Evolutionary conservation across 2,113 vertebrate genomes (phyloP).

Genomic region (Laticauda laticaudata): DNA sequence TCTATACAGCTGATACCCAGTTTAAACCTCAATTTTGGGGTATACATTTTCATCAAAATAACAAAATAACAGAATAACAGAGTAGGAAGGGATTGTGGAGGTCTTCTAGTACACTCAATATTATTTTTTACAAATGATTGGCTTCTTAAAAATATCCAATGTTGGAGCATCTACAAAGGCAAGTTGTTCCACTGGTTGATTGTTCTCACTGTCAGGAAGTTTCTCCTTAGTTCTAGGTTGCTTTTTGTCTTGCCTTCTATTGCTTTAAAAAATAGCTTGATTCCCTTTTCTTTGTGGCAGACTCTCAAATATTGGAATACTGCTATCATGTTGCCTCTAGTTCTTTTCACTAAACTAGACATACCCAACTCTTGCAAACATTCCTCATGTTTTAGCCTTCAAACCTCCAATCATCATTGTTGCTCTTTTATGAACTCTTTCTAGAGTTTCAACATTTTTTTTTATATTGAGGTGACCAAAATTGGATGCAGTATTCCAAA

Average conservation of each 20-base stretch:
- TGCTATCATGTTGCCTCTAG: not conserved
- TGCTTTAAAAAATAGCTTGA: not conserved
- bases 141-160: not conserved
- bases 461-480: not conserved
- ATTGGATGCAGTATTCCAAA: not conserved
- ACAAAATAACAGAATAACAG: not conserved
- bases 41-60: not conserved
- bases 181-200: not conserved
- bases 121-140: too few relatives aligned
- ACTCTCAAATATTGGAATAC: not conserved
- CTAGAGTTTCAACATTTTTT: not conserved
- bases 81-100: not conserved
- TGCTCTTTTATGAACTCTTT: not conserved
- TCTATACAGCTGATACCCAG: not conserved
- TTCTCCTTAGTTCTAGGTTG: not conserved
- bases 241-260: not conserved
- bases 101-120: not conserved
- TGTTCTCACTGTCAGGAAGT: not conserved
- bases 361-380: not conserved
- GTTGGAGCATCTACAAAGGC: not conserved
- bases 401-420: not conserved
- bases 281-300: not conserved
- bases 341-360: not conserved
- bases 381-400: not conserved
- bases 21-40: not conserved